phyloP scores from a whole-genome alignment of 2,113 vertebrate species.

The Pithys albifrons region DNA sequence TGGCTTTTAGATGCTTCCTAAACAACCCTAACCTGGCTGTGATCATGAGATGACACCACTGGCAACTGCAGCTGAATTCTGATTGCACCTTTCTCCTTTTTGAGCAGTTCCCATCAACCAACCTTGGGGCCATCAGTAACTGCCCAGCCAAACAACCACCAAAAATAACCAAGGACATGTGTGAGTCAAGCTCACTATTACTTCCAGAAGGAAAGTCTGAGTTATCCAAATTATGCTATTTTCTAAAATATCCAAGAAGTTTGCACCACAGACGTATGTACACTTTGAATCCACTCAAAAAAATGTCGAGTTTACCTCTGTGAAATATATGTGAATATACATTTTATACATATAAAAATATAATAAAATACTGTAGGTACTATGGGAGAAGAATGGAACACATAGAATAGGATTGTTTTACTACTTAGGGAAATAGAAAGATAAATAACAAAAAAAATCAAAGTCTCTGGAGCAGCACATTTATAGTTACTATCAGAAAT shows the following conservation, averaged over 20 bases:
- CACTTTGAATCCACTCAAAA: neutral
- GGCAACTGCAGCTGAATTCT: neutral
- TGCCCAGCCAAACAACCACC: neutral
- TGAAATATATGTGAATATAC: neutral
- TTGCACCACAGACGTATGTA: neutral
- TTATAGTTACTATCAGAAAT: neutral
- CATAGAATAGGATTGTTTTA: neutral
- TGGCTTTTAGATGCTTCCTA: neutral
- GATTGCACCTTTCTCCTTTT: neutral
- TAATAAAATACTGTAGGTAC: neutral
- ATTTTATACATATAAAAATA: neutral
- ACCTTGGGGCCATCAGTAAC: neutral
- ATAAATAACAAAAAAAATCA: neutral
- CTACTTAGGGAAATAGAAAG: neutral
- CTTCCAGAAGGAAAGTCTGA: neutral
- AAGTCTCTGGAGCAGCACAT: neutral
- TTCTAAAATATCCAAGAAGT: neutral
- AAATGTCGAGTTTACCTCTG: rapidly evolving
- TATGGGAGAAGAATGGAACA: neutral
- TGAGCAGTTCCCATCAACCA: neutral
- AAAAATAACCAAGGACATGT: neutral
- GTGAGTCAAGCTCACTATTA: neutral
- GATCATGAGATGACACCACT: neutral
- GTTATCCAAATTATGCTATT: neutral
- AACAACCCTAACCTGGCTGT: neutral